Conservation (phyloP, 2,113 vertebrate species). For the Pogona vitticeps region DNA sequence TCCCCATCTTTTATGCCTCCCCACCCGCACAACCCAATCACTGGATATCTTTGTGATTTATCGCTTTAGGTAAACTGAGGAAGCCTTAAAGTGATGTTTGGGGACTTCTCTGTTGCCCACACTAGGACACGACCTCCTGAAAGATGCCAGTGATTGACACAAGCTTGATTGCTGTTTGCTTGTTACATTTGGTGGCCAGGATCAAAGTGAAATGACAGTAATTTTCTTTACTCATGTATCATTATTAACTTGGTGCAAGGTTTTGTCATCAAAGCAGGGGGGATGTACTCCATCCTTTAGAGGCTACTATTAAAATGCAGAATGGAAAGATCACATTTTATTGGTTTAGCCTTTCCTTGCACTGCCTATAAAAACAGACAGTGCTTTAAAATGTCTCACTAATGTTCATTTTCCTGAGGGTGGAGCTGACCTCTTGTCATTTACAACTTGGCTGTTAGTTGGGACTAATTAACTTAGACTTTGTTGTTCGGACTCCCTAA, state of each 20-base stretch:
- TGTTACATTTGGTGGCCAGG: conserved; percentile 57
- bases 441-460: conserved; percentile 79
- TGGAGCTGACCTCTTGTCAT: conserved; percentile 76
- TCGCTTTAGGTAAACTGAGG: conserved; percentile 58
- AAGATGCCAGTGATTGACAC: conserved; percentile 40
- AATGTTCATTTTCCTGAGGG: conserved; percentile 78
- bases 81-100: conserved; percentile 41
- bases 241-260: conserved; percentile 70
- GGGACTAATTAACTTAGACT: conserved; percentile 82
- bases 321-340: conserved; percentile 80
- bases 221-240: conserved; percentile 71
- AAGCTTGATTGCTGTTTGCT: conserved; percentile 64
- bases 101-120: conserved; percentile 40
- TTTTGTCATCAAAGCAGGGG: conserved; percentile 75
- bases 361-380: conserved; percentile 87
- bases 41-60: conserved; percentile 47
- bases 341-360: conserved; percentile 84
- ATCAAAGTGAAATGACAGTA: conserved; percentile 72
- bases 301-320: conserved; percentile 82
- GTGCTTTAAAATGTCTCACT: conserved; percentile 80
- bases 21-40: background rate
- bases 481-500: conserved; percentile 74
- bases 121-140: conserved; percentile 15
- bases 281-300: conserved; percentile 75
- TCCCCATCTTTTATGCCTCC: background rate